These are phyloP conservation scores for Macropodus opercularis DNA, from an alignment of 2,797 vertebrate species.

Conservation along the genomic window DNA sequence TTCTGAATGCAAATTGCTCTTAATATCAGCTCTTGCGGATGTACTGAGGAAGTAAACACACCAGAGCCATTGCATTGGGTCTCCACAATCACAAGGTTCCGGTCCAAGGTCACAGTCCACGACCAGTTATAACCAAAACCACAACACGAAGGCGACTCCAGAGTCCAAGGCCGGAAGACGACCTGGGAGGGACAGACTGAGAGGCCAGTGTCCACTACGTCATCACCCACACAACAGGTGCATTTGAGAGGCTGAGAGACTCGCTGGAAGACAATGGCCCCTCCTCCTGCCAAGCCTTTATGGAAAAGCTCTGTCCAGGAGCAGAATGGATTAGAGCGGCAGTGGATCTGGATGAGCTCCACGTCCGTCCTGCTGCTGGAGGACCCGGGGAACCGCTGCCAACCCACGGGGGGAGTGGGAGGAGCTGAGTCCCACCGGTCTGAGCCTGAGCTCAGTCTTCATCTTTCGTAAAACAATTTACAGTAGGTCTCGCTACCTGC, in stretches of 20 bases:
- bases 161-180: too few relatives aligned
- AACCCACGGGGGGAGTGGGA: slow-evolving; percentile 9
- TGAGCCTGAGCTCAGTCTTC: too few relatives aligned
- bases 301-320: slow-evolving; percentile 75
- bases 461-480: too few relatives aligned
- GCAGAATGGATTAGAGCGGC: slow-evolving; percentile 76
- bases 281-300: slow-evolving; percentile 71
- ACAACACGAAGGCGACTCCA: slow-evolving; percentile 51
- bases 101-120: too few relatives aligned
- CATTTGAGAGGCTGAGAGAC: slow-evolving; percentile 64
- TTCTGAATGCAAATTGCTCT: slow-evolving; percentile 21
- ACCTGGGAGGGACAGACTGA: slow-evolving; percentile 45
- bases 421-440: neutral
- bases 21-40: neutral
- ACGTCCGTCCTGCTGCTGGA: slow-evolving; percentile 45
- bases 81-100: too few relatives aligned
- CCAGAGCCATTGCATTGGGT: too few relatives aligned
- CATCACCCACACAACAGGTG: slow-evolving; percentile 71
- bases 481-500: too few relatives aligned
- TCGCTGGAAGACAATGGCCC: slow-evolving; percentile 67
- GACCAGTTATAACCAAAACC: too few relatives aligned
- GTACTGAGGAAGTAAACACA: too few relatives aligned
- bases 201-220: too few relatives aligned
- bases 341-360: slow-evolving; percentile 71
- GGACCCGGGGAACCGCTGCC: slow-evolving; percentile 15